Evolutionary conservation across 2,888 invertebrate species (phyloP).

Genomic region (Thysanoteuthis rhombus): DNA sequence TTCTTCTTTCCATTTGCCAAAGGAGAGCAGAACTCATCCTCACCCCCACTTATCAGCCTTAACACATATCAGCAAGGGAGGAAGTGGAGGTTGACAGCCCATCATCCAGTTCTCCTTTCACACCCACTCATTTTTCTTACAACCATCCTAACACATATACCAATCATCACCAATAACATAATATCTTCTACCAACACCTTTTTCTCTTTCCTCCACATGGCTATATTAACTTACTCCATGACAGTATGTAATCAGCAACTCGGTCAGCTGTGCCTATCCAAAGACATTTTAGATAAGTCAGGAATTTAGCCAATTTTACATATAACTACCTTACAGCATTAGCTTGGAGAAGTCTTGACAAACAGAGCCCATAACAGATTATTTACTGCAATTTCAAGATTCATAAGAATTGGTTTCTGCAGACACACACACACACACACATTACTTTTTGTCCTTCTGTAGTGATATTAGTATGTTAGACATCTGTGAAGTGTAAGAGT

Average conservation of each 20-base stretch:
- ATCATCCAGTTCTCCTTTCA: neutral
- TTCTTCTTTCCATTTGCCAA: neutral
- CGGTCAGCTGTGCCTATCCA: neutral
- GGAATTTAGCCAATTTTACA: neutral
- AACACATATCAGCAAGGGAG: neutral
- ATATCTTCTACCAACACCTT: neutral
- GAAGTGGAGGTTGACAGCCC: neutral
- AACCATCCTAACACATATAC: neutral
- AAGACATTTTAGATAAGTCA: neutral
- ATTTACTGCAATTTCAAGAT: too few species aligned
- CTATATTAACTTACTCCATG: neutral
- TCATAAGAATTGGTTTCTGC: too few species aligned
- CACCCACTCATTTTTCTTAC: neutral
- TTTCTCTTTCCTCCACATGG: neutral
- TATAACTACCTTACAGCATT: neutral
- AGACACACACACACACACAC: too few species aligned
- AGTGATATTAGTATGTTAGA: too few species aligned
- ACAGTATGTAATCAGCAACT: neutral
- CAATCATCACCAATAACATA: neutral
- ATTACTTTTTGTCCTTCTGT: too few species aligned
- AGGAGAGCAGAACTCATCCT: neutral
- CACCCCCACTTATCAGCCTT: neutral
- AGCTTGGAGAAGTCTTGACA: too few species aligned
- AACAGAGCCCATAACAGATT: too few species aligned
- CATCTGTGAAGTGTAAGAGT: too few species aligned